These are phyloP conservation scores for Tragelaphus scriptus DNA, from an alignment of 2,113 vertebrate genomes.

Conservation along the genomic window DNA sequence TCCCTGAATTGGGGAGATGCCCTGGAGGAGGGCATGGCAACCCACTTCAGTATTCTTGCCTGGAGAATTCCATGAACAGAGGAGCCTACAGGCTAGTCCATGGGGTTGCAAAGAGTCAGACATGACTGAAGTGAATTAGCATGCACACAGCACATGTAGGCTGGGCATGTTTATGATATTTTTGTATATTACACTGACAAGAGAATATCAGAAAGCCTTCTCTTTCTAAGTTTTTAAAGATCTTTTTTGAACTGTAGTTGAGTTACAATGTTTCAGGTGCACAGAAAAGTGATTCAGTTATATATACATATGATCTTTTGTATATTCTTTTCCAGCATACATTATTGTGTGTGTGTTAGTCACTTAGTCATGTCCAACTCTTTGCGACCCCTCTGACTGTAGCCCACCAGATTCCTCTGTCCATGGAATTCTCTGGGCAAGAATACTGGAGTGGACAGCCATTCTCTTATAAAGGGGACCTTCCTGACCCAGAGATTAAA, in stretches of 20 bases:
- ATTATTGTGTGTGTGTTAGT: background rate
- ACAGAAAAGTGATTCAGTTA: too few relatives aligned
- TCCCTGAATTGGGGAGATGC: background rate
- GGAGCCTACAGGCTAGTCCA: background rate
- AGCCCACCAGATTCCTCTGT: background rate
- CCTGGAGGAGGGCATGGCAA: background rate
- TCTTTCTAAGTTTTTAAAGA: background rate
- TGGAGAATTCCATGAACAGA: background rate
- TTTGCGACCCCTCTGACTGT: background rate
- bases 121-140: background rate
- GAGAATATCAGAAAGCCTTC: background rate
- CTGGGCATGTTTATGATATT: accelerated
- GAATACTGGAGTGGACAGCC: background rate
- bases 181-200: background rate
- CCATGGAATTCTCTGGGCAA: background rate
- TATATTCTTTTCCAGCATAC: background rate
- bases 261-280: background rate
- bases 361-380: background rate
- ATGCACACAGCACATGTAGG: background rate
- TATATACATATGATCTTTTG: background rate
- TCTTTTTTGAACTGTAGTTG: background rate
- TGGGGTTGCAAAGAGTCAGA: background rate
- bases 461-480: background rate
- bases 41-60: background rate
- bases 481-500: background rate